Conservation (phyloP, 2,113 vertebrate genomes). For the Rhinoderma darwinii region DNA sequence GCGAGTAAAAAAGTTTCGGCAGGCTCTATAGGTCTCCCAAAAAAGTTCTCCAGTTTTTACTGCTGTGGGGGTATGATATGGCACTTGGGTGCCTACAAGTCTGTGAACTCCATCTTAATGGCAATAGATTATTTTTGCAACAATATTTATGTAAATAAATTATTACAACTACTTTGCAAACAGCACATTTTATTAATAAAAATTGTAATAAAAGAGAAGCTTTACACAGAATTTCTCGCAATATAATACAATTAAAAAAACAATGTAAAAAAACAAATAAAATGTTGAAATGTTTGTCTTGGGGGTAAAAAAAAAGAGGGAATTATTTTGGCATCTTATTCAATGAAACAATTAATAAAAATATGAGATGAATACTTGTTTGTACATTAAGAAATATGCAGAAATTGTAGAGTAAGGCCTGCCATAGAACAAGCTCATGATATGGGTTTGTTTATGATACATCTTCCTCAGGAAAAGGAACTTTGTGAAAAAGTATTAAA, state of each 20-base stretch:
- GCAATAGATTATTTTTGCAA: neutral
- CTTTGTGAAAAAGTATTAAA: constrained; percentile 1
- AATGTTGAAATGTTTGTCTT: neutral
- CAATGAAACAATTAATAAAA: constrained; percentile 1
- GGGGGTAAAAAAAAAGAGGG: neutral
- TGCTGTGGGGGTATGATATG: no score
- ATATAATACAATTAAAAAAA: constrained; percentile 30
- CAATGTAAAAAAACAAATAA: constrained; percentile 9
- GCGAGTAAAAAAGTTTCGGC: no score
- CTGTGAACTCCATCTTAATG: no score
- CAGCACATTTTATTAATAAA: constrained; percentile 39
- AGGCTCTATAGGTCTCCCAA: no score
- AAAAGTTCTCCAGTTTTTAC: no score
- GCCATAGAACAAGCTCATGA: neutral
- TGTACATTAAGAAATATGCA: neutral
- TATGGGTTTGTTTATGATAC: neutral
- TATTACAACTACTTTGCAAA: neutral
- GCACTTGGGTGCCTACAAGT: no score
- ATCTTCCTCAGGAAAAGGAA: neutral
- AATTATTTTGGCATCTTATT: neutral
- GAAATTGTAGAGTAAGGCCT: neutral
- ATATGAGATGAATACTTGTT: constrained; percentile 39
- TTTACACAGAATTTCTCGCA: constrained; percentile 23
- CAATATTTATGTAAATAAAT: neutral
- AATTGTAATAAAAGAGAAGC: constrained; percentile 40